Evolutionary conservation across 53 echinoderm and acorn worm genomes (phyloP).

Genomic region (Glandiceps talaboti): DNA sequence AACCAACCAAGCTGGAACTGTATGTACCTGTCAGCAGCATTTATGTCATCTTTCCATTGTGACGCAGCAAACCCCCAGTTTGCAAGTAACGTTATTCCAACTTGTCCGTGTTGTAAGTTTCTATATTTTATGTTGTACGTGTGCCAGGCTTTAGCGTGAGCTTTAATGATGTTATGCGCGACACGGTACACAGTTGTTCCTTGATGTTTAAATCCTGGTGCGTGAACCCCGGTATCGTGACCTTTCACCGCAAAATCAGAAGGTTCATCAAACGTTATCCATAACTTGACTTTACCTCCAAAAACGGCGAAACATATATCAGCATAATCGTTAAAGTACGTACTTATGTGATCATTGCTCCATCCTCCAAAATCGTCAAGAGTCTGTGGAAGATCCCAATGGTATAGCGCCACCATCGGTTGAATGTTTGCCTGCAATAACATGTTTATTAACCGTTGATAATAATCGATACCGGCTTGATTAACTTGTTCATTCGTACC

Average conservation of each 20-base stretch:
- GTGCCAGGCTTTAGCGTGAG: conserved; percentile 3
- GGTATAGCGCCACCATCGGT: conserved; percentile 2
- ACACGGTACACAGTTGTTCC: background rate
- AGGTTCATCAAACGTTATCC: conserved; percentile 6
- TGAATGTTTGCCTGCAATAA: background rate
- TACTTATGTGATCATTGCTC: background rate
- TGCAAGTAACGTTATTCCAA: background rate
- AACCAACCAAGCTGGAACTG: conserved; percentile 7
- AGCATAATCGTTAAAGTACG: background rate
- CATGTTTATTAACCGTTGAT: conserved; percentile 1
- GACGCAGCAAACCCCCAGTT: background rate
- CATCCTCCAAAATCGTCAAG: conserved; percentile 1
- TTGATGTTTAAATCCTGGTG: conserved; percentile 1
- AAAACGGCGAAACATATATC: background rate
- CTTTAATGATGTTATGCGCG: conserved; percentile 4
- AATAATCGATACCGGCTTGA: background rate
- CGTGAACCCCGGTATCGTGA: background rate
- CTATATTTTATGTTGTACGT: background rate
- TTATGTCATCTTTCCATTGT: background rate
- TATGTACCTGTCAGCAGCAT: background rate
- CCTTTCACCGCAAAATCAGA: background rate
- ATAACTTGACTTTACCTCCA: background rate
- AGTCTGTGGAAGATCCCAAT: conserved; percentile 6
- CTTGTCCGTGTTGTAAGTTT: background rate
- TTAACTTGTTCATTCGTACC: background rate